Evolutionary conservation across 2,888 invertebrate species (phyloP).

Genomic region (Ligdia adustata): DNA sequence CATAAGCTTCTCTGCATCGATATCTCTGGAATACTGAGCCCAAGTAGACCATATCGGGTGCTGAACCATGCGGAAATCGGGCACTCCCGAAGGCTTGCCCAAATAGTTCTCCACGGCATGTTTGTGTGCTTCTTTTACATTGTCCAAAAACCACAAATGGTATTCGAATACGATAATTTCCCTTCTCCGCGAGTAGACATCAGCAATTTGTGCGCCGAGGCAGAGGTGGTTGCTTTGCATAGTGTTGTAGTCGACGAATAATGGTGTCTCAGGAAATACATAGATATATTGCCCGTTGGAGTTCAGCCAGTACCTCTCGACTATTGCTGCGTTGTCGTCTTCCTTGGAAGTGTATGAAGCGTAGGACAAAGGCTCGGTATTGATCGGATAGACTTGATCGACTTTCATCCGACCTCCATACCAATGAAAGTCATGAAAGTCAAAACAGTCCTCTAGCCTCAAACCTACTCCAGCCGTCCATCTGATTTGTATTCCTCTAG

Average conservation of each 20-base stretch:
- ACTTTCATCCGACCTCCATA: conserved; percentile 87
- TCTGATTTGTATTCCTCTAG: conserved; percentile 57
- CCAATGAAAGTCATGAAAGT: conserved; percentile 84
- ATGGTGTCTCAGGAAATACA: conserved; percentile 85
- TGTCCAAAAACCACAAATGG: conserved; percentile 82
- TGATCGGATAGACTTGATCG: conserved; percentile 85
- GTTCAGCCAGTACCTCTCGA: conserved; percentile 89
- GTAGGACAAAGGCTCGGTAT: conserved; percentile 76
- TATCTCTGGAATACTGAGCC: conserved; percentile 87
- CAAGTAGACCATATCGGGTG: conserved; percentile 96
- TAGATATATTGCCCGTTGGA: conserved; percentile 87
- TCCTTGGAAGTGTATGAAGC: conserved; percentile 82
- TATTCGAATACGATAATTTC: conserved; percentile 79
- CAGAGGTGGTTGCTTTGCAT: conserved; percentile 80
- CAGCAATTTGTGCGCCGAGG: conserved; percentile 79
- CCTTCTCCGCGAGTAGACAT: conserved; percentile 78
- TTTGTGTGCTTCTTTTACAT: conserved; percentile 86
- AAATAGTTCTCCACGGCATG: conserved; percentile 85
- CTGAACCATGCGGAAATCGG: conserved; percentile 87
- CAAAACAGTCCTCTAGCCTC: conserved; percentile 77
- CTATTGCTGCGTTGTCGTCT: conserved; percentile 80
- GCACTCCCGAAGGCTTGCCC: conserved; percentile 85
- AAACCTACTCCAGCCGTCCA: conserved; percentile 58
- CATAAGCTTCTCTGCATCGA: conserved; percentile 85
- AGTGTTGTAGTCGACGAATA: conserved; percentile 88